A percentile compares a stretch with the other conserved stretches of the same genome.
These are phyloP conservation scores for Leucophenga maculata DNA, from an alignment of 2,888 invertebrate genomes.

Conservation along the genomic window DNA sequence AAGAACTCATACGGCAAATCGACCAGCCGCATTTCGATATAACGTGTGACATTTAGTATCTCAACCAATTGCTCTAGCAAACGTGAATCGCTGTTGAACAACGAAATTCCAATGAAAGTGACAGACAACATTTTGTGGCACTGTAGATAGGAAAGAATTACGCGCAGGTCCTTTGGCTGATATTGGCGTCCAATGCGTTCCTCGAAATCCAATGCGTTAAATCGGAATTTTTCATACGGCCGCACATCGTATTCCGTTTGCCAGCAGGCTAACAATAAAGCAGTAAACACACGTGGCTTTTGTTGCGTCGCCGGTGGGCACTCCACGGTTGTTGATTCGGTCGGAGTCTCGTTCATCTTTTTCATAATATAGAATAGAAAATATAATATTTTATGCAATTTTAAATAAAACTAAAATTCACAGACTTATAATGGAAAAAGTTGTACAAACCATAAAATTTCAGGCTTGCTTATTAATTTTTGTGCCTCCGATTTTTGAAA, in stretches of 20 bases:
- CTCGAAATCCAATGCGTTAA: too few relatives aligned
- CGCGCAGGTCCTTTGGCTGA: slow-evolving; percentile 52
- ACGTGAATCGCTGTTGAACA: slow-evolving; percentile 36
- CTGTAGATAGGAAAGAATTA: slow-evolving; percentile 60
- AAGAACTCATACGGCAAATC: slow-evolving; percentile 56
- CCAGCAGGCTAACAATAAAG: slow-evolving; percentile 67
- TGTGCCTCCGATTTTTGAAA: too few relatives aligned
- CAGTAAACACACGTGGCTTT: slow-evolving; percentile 39
- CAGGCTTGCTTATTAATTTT: too few relatives aligned
- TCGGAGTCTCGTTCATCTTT: slow-evolving; percentile 52
- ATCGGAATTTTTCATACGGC: too few relatives aligned
- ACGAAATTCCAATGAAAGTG: slow-evolving; percentile 45
- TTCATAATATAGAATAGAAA: background rate
- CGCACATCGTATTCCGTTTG: too few relatives aligned
- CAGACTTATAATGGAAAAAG: too few relatives aligned
- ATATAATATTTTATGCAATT: too few relatives aligned
- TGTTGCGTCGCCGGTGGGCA: background rate
- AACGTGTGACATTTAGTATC: slow-evolving; percentile 41
- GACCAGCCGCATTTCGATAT: slow-evolving; percentile 56
- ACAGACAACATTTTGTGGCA: slow-evolving; percentile 38
- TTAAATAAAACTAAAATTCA: too few relatives aligned
- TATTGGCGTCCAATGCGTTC: slow-evolving; percentile 57
- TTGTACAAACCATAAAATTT: too few relatives aligned
- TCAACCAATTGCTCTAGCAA: slow-evolving; percentile 49
- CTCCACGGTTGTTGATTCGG: slow-evolving; percentile 29